These are phyloP conservation scores for Drosophila nigrodunni DNA, from an alignment of 1,140 invertebrate species.

Conservation along the genomic window DNA sequence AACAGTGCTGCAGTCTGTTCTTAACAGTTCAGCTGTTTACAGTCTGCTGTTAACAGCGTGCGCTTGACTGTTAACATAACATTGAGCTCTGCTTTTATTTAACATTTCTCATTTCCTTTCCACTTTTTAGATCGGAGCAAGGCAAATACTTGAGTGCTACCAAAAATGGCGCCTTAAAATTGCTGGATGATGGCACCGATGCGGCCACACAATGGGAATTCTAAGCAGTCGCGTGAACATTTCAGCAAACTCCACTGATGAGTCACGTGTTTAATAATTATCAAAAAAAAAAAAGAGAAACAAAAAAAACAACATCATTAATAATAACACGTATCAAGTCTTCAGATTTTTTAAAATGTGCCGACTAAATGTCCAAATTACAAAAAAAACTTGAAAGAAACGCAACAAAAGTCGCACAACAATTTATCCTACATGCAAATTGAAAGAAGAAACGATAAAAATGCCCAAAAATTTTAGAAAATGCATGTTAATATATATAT, in stretches of 20 bases:
- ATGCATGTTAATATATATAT: slow-evolving; percentile 29
- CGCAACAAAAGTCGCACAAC: slow-evolving; percentile 52
- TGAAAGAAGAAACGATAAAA: slow-evolving; percentile 3
- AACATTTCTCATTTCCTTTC: not conserved
- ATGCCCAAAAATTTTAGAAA: slow-evolving; percentile 12
- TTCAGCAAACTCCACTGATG: slow-evolving; percentile 8
- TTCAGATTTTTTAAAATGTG: slow-evolving; percentile 38
- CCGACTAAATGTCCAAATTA: slow-evolving; percentile 39
- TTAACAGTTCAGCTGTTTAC: too few species aligned
- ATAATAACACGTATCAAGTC: slow-evolving; percentile 39
- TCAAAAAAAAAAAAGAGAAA: slow-evolving; percentile 11
- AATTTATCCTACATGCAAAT: slow-evolving; percentile 48
- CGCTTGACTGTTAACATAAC: too few species aligned
- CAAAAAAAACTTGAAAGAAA: slow-evolving; percentile 21
- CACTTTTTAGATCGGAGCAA: slow-evolving; percentile 79
- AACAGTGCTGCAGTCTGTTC: not conserved
- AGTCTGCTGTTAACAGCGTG: too few species aligned
- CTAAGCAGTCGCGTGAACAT: slow-evolving; percentile 85
- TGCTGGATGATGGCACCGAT: slow-evolving; percentile 91
- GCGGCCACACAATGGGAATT: slow-evolving; percentile 97
- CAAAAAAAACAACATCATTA: slow-evolving; percentile 17
- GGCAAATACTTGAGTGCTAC: slow-evolving; percentile 95
- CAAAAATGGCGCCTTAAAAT: slow-evolving; percentile 96
- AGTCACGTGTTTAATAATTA: slow-evolving; percentile 23
- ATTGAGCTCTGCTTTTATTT: not conserved